A percentile compares a stretch with the other conserved stretches of the same genome.
Evolutionary conservation across 2,888 invertebrate species (phyloP).

Genomic region (Dryococelus australis): DNA sequence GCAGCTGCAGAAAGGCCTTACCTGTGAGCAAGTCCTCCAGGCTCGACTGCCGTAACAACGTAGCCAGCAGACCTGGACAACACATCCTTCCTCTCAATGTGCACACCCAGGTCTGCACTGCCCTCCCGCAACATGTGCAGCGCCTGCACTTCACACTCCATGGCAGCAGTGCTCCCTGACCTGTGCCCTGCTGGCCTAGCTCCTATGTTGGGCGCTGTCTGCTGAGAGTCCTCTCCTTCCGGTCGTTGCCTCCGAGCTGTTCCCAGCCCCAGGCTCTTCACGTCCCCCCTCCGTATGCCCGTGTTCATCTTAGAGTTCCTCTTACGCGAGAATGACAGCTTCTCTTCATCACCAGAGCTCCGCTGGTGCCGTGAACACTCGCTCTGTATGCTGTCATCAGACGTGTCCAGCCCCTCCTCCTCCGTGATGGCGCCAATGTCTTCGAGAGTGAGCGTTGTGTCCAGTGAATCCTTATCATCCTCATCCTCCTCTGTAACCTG

Average conservation of each 20-base stretch:
- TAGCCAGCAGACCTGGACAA: conserved; percentile 54
- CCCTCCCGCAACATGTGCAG: conserved; percentile 52
- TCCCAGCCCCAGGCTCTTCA: conserved; percentile 31
- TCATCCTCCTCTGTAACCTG: conserved; percentile 34
- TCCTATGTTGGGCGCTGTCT: conserved; percentile 32
- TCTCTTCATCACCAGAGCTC: conserved; percentile 44
- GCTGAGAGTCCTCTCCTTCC: conserved; percentile 28
- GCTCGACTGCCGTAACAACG: conserved; percentile 61
- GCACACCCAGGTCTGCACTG: conserved; percentile 53
- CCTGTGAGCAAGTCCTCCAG: conserved; percentile 59
- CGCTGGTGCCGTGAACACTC: not conserved
- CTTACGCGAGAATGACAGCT: conserved; percentile 44
- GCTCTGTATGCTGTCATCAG: not conserved
- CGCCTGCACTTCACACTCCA: conserved; percentile 49
- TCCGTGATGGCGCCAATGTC: conserved; percentile 28
- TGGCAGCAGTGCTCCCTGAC: conserved; percentile 36
- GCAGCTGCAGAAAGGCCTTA: conserved; percentile 23
- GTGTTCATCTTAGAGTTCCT: conserved; percentile 37
- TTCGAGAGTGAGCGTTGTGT: conserved; percentile 28
- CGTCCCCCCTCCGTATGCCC: conserved; percentile 39
- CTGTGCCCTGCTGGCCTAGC: conserved; percentile 35
- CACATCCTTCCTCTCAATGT: conserved; percentile 52
- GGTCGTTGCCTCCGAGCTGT: not conserved
- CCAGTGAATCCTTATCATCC: conserved; percentile 33
- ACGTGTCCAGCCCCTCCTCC: not conserved